phyloP scores from a whole-genome alignment of 2,797 vertebrate genomes.

The Leptoclinus maculatus region DNA sequence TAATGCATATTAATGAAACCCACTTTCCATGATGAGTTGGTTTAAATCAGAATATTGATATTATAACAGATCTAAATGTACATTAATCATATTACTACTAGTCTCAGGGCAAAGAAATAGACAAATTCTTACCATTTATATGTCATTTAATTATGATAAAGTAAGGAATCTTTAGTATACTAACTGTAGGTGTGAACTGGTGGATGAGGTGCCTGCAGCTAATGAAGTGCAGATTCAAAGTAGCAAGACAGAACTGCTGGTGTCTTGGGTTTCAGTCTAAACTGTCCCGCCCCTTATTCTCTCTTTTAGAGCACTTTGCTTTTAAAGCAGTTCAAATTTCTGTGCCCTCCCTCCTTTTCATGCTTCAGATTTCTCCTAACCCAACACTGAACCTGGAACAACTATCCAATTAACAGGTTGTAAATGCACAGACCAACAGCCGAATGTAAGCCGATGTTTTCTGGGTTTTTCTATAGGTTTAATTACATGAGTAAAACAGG shows the following conservation, averaged over 20 bases:
- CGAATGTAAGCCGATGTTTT: neutral
- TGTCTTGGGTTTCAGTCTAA: neutral
- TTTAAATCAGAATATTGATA: slow-evolving; percentile 28
- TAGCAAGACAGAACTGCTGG: neutral
- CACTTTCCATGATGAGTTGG: slow-evolving; percentile 23
- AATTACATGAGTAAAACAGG: neutral
- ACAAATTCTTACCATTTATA: neutral
- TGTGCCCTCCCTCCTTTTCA: neutral
- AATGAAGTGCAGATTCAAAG: slow-evolving; percentile 17
- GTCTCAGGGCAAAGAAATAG: neutral
- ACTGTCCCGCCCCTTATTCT: neutral
- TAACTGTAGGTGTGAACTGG: slow-evolving; percentile 25
- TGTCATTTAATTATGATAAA: neutral
- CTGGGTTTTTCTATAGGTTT: slow-evolving; percentile 1
- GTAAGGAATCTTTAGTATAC: neutral
- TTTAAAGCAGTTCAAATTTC: neutral
- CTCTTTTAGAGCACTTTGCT: neutral
- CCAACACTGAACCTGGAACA: neutral
- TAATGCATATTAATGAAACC: slow-evolving; percentile 34
- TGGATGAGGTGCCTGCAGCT: slow-evolving; percentile 8
- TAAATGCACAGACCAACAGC: neutral
- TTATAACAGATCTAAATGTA: neutral
- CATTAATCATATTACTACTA: neutral
- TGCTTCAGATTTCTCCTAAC: neutral
- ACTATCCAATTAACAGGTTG: neutral